Evolutionary conservation across 2,113 vertebrate species (phyloP), one percentile per base, ranked within the genome.

Genomic region (Hyaena hyaena): DNA sequence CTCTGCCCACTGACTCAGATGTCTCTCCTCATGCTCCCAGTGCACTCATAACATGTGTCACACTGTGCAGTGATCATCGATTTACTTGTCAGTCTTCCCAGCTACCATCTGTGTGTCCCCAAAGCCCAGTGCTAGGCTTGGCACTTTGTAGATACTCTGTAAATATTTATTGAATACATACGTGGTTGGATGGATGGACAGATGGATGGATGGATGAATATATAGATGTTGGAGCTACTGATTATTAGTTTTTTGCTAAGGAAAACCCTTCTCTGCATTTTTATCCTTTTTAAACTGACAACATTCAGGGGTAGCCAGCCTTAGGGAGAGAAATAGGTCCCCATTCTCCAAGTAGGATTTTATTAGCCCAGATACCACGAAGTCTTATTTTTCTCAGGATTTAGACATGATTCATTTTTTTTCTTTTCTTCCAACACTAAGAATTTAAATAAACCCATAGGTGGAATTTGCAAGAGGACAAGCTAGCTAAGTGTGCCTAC

Each of bases 321-420:
- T 69, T 26, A 88, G 61, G 71, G 66, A 58, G 19, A 85, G 28
- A 94, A 92, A 65, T 43, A 45, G 14, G 45, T 73, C 39, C 12
- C 31, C 24, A 48, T 84, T 65, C 39, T 77, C 73, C 48, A 93
- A 65, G 31, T 73, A 82, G 61, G 45, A 91, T 74, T 95, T 91
- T 61, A 69, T 90, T 61, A 84, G n/a, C 66, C 71, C 84, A 93
- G n/a, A 93, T 5, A 93, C 16, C 58, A 76, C 63, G 65, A 68
- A 81, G 26, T 61, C 69, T 1, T 84, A 74, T 90, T 96, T 96
- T 95, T 48, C 68, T 76, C 53, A 68, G 48, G 43, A 95, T 89
- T 96, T 92, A 73, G n/a, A 95, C 45, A 69, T 74, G 53, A 73
- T 80, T 94, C 19, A 28, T 82, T 90, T 68, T 93, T 24, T 77